A percentile compares a stretch with the other conserved stretches of the same genome.
Conservation (phyloP, 2,888 invertebrate species). For the Drepanosiphum platanoidis region DNA sequence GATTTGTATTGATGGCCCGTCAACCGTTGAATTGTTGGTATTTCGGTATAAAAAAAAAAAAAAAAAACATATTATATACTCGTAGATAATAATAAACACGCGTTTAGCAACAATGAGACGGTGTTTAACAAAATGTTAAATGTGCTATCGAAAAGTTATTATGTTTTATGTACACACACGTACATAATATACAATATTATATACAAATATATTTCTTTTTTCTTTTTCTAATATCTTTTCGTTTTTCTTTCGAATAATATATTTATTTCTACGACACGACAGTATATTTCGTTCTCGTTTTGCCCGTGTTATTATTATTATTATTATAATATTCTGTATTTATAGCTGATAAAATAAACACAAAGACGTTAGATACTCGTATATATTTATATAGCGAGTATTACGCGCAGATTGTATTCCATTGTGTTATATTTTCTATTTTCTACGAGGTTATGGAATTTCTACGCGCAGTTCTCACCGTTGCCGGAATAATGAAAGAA, state of each 20-base stretch:
- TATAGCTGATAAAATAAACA: conserved; percentile 6
- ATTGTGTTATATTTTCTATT: conserved; percentile 31
- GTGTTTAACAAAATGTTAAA: background rate
- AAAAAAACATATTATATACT: background rate
- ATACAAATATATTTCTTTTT: background rate
- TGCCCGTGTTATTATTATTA: background rate
- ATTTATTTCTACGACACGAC: background rate
- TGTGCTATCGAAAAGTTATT: background rate
- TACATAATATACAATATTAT: background rate
- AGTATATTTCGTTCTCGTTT: background rate
- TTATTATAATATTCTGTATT: conserved; percentile 14
- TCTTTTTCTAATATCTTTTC: background rate
- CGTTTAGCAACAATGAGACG: background rate
- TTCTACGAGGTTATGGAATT: conserved; percentile 17
- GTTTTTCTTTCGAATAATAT: background rate
- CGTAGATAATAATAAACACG: background rate
- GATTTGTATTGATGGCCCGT: background rate
- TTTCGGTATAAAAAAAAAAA: background rate
- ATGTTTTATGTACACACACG: too few relatives aligned
- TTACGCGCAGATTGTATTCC: background rate
- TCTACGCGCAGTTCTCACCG: background rate
- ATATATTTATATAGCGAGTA: background rate
- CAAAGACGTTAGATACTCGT: background rate
- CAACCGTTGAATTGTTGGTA: background rate
- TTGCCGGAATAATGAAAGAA: too few relatives aligned